Evolutionary conservation across 2,113 vertebrate species (phyloP), one percentile per base, ranked within the genome.

Genomic region (Sceloporus tristichus): DNA sequence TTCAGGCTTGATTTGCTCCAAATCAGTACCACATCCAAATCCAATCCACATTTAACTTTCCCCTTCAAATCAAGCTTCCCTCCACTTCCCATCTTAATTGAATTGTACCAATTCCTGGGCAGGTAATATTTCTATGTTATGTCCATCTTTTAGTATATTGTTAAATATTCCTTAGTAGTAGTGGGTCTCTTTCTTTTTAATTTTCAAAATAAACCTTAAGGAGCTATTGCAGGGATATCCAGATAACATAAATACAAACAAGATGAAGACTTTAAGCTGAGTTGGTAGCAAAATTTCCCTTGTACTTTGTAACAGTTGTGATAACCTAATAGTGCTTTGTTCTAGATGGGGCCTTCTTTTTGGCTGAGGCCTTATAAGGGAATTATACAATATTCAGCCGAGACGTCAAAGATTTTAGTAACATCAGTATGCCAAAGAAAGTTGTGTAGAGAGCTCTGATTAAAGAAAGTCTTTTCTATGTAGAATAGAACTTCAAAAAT

Each of bases 11-110:
- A 48, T 48, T 48, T 48, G 48, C 7, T 48, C 48, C 48, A 48
- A 48, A 81, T 82, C 81, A 53, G 18, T 68, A 42, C 34, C 6
- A 8, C 42, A 66, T 68, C 80, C 59, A 82, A 82, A 38, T 19
- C 42, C 70, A 70, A 66, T 68, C 80, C 59, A 82, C 66, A 38
- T 19, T 66, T 82, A 70, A 70, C 81, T 68, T 25, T 68, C n/a
- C 38, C 25, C 11, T 65, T 65, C 4, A 29, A 77, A 65, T 40
- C 27, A 19, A 48, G 23, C 2, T 21, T 66, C 14, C 42, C 59
- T 34, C 38, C 21, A 18, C 27, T 84, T 73, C 9, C 82, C n/a
- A 14, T 84, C 68, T 56, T 73, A 34, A 56, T 84, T 73, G 73
- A n/a, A 84, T 9, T 71, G 68, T 16, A 71, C 19, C 48, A 40